Percentiles rank a stretch among this genome's conserved stretches.
Conservation (phyloP, 2,888 invertebrate genomes). For the Noctua janthina region DNA sequence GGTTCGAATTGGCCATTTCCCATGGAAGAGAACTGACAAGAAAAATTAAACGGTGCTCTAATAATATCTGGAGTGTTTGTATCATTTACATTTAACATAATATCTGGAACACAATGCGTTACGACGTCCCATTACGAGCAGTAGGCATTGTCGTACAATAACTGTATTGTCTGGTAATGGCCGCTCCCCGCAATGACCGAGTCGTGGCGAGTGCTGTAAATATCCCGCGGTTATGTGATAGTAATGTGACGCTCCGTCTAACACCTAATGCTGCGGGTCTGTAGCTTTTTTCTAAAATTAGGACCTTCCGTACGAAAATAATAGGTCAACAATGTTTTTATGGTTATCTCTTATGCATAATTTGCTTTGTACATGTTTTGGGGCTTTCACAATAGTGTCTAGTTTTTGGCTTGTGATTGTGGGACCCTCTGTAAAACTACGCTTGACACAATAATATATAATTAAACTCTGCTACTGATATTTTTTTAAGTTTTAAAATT, state of each 20-base stretch:
- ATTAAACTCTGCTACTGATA: neutral
- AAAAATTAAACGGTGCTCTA: neutral
- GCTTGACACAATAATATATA: neutral
- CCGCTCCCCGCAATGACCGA: constrained; percentile 50
- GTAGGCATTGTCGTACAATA: constrained; percentile 50
- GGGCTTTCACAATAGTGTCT: neutral
- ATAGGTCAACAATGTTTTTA: neutral
- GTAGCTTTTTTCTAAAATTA: neutral
- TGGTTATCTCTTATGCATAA: neutral
- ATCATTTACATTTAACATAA: constrained; percentile 33
- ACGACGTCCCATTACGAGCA: constrained; percentile 27
- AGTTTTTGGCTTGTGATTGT: neutral
- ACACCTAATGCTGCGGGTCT: constrained; percentile 17
- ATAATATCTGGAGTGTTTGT: constrained; percentile 23
- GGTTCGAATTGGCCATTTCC: neutral
- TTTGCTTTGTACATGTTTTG: neutral
- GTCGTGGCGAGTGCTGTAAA: constrained; percentile 49
- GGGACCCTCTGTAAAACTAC: neutral
- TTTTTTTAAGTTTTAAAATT: neutral
- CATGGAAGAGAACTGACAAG: neutral
- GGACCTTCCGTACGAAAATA: neutral
- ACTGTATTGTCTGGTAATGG: constrained; percentile 64
- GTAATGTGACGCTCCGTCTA: constrained; percentile 49
- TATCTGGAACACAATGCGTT: constrained; percentile 42
- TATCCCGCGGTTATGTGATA: constrained; percentile 51